Evolutionary conservation across 2,888 invertebrate species (phyloP).

Genomic region (Lepidonotus clava): DNA sequence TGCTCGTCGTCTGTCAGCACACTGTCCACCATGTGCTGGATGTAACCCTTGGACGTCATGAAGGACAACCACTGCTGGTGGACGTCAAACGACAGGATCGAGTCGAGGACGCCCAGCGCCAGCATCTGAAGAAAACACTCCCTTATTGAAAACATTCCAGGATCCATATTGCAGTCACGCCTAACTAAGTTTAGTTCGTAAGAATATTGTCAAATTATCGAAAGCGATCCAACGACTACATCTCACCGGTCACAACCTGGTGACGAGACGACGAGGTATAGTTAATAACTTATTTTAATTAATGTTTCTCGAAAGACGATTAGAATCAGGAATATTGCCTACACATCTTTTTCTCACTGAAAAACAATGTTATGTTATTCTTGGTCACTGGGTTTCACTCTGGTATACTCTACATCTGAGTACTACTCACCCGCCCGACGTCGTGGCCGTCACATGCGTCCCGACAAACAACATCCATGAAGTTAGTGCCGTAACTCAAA

Average conservation of each 20-base stretch:
- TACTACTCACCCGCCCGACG: conserved; percentile 86
- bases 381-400: not conserved
- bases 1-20: conserved; percentile 87
- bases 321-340: not conserved
- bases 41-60: conserved; percentile 83
- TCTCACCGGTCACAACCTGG: no score
- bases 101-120: conserved; percentile 90
- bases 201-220: no score
- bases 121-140: conserved; percentile 87
- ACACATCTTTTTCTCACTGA: not conserved
- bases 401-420: no score
- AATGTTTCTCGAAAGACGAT: not conserved
- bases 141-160: no score
- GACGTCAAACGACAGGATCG: conserved; percentile 87
- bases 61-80: conserved; percentile 84
- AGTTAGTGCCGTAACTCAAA: conserved; percentile 88
- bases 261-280: no score
- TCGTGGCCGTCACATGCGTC: conserved; percentile 94
- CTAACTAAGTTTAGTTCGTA: no score
- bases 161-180: no score
- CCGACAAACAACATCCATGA: conserved; percentile 90
- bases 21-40: conserved; percentile 91
- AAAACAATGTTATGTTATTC: not conserved
- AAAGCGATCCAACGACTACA: no score
- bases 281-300: not conserved